Base-by-base conservation (phyloP, 2,888 invertebrate genomes). In the Thera obeliscata region DNA sequence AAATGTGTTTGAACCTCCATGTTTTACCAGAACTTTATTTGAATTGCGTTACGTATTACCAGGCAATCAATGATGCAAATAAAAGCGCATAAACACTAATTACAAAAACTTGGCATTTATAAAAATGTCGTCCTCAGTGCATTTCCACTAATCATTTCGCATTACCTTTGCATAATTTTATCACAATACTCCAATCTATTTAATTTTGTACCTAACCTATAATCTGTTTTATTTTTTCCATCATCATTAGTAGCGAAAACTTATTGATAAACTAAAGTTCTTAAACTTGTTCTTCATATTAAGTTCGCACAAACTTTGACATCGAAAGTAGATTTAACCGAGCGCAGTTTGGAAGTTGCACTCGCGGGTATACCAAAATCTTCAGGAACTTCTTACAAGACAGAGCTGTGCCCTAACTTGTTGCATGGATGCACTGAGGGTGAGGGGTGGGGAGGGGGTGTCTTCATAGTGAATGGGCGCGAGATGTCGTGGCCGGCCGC, bases 401-500 rank as follows among this genome's bases (percentile, higher is more conserved):
- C 84, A 78, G 82, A 84, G 85, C 80, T 88, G 83, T 81, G 88
- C 85, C 87, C 86, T 92, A 91, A 93, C 93, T 93, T 93, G 93
- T 93, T 93, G 93, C 93, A 93, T 90, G 87, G 91, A 89, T 93
- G 94, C 92, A 91, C 87, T 85, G 85, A 85, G 87, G 87, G 86
- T 81, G 80, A 82, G 83, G 83, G 84, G 81, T 78, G 81, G 75
- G 80, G 76, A 74, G 80, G 75, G 81, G 85, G 81, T 85, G 88
- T 90, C 90, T 91, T 89, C 87, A 89, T 87, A 91, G 94, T 90
- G 95, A 95, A 91, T 91, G 92, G 89, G 91, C 88, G 88, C 90
- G 91, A 90, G 92, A 91, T 91, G 91, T 91, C 90, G 91, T 88
- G 91, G 91, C 87, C 90, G 88, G 88, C 86, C 82, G 83, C 87